Conservation (phyloP, 2,797 vertebrate genomes). For the Eremophila alpestris region DNA sequence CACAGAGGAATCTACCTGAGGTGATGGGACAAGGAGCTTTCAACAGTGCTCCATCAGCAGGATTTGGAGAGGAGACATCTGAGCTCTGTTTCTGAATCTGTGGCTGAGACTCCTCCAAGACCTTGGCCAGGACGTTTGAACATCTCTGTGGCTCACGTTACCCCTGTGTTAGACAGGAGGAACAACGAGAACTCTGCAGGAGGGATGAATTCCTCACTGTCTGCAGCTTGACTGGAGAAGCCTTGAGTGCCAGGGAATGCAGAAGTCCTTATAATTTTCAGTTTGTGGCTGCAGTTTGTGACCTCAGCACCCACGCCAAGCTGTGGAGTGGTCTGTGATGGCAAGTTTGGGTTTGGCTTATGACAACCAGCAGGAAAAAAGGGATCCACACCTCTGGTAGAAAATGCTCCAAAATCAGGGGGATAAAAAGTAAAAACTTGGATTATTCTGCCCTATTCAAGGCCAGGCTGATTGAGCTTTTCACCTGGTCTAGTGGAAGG, state of each 20-base stretch:
- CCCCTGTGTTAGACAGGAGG: background rate
- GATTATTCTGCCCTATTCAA: background rate
- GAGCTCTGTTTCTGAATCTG: background rate
- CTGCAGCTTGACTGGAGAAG: background rate
- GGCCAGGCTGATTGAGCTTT: background rate
- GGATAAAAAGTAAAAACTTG: background rate
- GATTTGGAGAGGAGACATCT: background rate
- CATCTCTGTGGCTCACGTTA: background rate
- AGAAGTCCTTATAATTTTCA: background rate
- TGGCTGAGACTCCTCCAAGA: background rate
- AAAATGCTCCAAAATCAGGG: background rate
- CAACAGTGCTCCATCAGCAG: background rate
- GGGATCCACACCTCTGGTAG: background rate
- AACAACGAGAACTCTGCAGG: background rate
- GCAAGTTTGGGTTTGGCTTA: background rate
- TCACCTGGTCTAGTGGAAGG: background rate
- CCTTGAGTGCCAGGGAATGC: background rate
- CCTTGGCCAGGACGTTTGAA: background rate
- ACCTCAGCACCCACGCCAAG: background rate
- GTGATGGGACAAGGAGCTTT: background rate
- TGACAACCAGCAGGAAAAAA: background rate
- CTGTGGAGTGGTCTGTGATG: background rate
- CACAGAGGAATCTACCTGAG: conserved; percentile 8
- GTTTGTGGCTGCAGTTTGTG: background rate
- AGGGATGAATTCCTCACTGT: background rate